Evolutionary conservation across 2,113 vertebrate species (phyloP).

Genomic region (Phaetusa simplex): DNA sequence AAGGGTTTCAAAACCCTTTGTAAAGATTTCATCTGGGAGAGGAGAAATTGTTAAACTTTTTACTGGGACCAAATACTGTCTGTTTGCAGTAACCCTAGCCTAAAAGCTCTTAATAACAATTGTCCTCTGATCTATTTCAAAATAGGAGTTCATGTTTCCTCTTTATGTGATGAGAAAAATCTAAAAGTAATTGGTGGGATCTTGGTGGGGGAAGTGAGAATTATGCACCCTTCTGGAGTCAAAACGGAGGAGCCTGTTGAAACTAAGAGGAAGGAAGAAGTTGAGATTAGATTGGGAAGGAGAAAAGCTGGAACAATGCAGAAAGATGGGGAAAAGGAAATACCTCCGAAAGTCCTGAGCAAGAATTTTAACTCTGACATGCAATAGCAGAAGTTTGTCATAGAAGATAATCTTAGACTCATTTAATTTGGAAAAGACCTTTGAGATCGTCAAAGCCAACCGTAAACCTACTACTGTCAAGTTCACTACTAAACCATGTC

Average conservation of each 20-base stretch:
- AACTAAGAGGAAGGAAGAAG: background rate
- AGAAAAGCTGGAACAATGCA: background rate
- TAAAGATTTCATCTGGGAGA: background rate
- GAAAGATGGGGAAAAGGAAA: background rate
- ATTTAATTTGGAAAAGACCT: background rate
- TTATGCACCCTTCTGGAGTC: background rate
- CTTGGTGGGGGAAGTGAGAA: background rate
- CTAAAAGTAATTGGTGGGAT: background rate
- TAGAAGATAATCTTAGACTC: background rate
- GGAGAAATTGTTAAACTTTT: background rate
- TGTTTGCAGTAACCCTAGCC: background rate
- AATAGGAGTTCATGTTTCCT: background rate
- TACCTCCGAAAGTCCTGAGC: background rate
- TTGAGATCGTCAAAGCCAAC: background rate
- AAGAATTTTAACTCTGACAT: background rate
- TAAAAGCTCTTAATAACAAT: background rate
- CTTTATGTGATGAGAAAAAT: background rate
- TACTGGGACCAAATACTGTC: background rate
- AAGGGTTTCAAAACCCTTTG: background rate
- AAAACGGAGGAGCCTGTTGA: background rate
- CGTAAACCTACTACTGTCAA: background rate
- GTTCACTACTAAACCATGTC: background rate
- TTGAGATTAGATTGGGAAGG: background rate
- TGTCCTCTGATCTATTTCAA: background rate
- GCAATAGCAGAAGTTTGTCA: background rate